Evolutionary conservation across 2,113 vertebrate species (phyloP).

Genomic region (Megatriorchis doriae): DNA sequence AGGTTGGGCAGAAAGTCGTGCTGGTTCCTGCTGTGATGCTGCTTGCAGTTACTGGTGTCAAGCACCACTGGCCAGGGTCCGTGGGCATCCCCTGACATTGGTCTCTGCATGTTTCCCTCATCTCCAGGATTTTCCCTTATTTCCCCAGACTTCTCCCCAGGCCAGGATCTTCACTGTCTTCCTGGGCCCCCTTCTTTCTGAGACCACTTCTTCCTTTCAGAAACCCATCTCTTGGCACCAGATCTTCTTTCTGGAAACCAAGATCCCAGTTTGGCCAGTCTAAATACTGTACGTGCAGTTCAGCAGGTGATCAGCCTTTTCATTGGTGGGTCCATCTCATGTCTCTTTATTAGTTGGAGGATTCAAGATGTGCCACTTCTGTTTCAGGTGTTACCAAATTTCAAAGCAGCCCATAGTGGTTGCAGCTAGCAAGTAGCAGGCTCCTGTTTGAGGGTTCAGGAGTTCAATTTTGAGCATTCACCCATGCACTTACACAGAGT

Average conservation of each 20-base stretch:
- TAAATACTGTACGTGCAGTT: not conserved
- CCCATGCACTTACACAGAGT: too few species aligned
- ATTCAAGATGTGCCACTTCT: not conserved
- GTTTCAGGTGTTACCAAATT: not conserved
- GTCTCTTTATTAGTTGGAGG: not conserved
- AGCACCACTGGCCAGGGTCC: not conserved
- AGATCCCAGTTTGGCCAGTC: not conserved
- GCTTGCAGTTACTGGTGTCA: not conserved
- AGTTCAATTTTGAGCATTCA: not conserved
- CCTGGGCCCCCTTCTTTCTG: not conserved
- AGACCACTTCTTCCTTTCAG: not conserved
- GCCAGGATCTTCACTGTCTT: not conserved
- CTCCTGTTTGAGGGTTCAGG: not conserved
- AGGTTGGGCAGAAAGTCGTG: not conserved
- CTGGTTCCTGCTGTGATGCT: not conserved
- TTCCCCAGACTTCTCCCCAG: not conserved
- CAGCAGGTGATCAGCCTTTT: not conserved
- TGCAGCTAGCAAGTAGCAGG: not conserved
- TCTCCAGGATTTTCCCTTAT: not conserved
- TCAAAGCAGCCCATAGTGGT: not conserved
- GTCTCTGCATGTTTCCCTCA: accelerated
- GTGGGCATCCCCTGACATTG: not conserved
- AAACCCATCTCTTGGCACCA: not conserved
- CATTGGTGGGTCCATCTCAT: not conserved
- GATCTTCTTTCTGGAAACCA: not conserved